phyloP scores from a whole-genome alignment of 2,113 vertebrate species.

The Phaetusa simplex region DNA sequence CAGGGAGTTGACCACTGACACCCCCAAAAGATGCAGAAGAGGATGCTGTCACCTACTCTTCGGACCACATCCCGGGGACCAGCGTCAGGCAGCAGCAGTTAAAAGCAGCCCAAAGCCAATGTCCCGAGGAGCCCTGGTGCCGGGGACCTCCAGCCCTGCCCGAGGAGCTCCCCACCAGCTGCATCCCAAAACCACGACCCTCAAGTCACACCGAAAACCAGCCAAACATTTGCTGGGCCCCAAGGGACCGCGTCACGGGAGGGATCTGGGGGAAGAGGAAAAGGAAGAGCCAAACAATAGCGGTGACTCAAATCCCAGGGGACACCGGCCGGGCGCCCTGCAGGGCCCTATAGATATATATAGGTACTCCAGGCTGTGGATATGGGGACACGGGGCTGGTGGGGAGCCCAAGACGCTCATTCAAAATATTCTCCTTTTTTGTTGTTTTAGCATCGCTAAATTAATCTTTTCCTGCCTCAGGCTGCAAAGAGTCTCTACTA shows the following conservation, averaged over 20 bases:
- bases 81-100: not conserved
- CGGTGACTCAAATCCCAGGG: not conserved
- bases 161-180: no score
- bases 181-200: not conserved
- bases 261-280: slow-evolving; percentile 47
- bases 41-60: not conserved
- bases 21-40: not conserved
- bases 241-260: not conserved
- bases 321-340: accelerated
- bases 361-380: not conserved
- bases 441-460: no score
- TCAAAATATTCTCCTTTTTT: not conserved
- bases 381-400: accelerated
- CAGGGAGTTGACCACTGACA: not conserved
- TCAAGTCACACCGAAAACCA: not conserved
- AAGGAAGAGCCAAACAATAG: slow-evolving; percentile 46
- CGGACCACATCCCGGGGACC: no score
- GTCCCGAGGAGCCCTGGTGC: not conserved
- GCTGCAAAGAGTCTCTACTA: not conserved
- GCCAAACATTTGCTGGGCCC: not conserved
- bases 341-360: not conserved
- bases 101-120: no score
- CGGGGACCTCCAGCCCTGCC: not conserved
- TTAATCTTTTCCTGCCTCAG: not conserved
- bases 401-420: not conserved